These are phyloP conservation scores for Chondrilla cf. caribensis DNA, from an alignment of 37 sponge, comb jelly and placozoan species.

Conservation along the genomic window DNA sequence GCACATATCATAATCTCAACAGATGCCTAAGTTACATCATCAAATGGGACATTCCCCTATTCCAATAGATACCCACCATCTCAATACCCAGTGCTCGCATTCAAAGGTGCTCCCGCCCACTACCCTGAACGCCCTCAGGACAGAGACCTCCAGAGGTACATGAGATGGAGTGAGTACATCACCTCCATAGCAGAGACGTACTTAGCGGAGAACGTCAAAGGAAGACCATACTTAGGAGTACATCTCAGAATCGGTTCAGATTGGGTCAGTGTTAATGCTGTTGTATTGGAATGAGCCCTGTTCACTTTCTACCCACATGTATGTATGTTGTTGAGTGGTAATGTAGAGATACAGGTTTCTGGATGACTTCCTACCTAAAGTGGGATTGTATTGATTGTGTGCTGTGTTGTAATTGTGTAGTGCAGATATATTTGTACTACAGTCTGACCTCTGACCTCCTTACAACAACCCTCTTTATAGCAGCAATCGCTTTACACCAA, in stretches of 20 bases:
- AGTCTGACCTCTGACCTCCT: no score
- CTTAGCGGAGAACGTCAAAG: slow-evolving; percentile 46
- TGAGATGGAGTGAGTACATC: slow-evolving; percentile 64
- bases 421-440: not conserved
- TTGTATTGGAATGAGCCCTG: no score
- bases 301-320: not conserved
- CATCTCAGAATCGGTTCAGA: slow-evolving; percentile 82
- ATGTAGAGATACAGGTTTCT: not conserved
- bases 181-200: slow-evolving; percentile 26
- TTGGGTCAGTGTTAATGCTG: slow-evolving; percentile 62
- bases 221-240: slow-evolving; percentile 50
- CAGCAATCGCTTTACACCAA: no score
- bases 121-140: slow-evolving; percentile 60
- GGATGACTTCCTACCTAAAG: not conserved
- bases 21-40: no score
- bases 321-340: slow-evolving; percentile 32
- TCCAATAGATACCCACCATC: slow-evolving; percentile 58
- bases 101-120: slow-evolving; percentile 81
- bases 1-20: no score
- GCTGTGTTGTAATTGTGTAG: not conserved
- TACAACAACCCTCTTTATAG: no score
- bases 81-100: slow-evolving; percentile 71
- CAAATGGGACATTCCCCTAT: no score
- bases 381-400: not conserved
- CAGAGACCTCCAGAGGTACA: slow-evolving; percentile 57